Evolutionary conservation across 92 coral and sea anemone genomes (phyloP).

Genomic region (Phymanthus crucifer): DNA sequence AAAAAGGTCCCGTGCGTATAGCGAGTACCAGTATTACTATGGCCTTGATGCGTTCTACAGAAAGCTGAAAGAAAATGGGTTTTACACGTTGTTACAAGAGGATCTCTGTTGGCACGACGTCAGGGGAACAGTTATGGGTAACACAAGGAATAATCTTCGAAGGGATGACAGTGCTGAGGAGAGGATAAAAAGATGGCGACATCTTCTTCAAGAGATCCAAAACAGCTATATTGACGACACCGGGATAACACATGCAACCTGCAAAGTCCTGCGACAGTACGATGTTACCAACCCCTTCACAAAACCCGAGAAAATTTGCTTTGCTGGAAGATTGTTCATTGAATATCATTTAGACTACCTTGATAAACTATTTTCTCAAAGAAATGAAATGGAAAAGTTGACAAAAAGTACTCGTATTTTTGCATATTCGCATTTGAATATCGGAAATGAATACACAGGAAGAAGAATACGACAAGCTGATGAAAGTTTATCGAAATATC

Average conservation of each 20-base stretch:
- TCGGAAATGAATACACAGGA: constrained; percentile 75
- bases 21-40: constrained; percentile 19
- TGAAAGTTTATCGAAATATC: constrained; percentile 47
- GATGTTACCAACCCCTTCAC: constrained; percentile 53
- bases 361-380: background rate
- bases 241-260: constrained; percentile 61
- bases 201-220: constrained; percentile 14
- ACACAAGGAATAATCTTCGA: constrained; percentile 29
- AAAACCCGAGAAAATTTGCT: constrained; percentile 19
- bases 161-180: constrained; percentile 35
- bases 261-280: constrained; percentile 43
- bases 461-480: constrained; percentile 61
- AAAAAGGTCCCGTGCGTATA: background rate
- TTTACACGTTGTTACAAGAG: constrained; percentile 56
- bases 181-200: constrained; percentile 41
- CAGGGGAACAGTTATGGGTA: constrained; percentile 59
- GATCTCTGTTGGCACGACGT: constrained; percentile 70
- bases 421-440: constrained; percentile 52
- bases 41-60: constrained; percentile 48
- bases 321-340: constrained; percentile 12
- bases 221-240: constrained; percentile 46
- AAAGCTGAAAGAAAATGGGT: constrained; percentile 52
- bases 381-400: background rate
- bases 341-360: constrained; percentile 35
- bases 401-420: constrained; percentile 44